These are phyloP conservation scores for Bergia puertoricense DNA, from an alignment of 92 coral and sea anemone species.

Conservation along the genomic window DNA sequence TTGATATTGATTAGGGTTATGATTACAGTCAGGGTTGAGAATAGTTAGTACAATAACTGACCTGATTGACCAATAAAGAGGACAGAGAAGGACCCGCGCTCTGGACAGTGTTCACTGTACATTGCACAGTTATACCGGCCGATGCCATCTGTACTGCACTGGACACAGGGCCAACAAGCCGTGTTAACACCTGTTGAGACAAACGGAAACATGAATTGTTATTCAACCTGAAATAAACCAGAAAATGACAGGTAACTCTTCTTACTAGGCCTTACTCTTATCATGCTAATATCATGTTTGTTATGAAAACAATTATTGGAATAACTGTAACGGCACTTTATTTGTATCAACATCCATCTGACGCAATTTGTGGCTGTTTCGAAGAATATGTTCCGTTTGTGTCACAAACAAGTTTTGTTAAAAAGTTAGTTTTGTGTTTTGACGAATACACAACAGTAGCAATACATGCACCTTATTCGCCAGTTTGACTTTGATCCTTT, in stretches of 20 bases:
- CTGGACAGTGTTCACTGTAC: conserved; percentile 55
- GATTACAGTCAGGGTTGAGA: neutral
- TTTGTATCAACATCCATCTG: too few species aligned
- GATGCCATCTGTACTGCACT: conserved; percentile 65
- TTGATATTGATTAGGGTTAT: neutral
- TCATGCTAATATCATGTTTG: neutral
- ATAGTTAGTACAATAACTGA: neutral
- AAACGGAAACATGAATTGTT: neutral
- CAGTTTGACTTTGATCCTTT: too few species aligned
- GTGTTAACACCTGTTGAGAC: conserved; percentile 51
- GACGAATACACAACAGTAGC: neutral
- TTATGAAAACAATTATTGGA: too few species aligned
- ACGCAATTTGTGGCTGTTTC: too few species aligned
- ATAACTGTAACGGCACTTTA: neutral
- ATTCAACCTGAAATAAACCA: neutral
- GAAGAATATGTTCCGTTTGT: too few species aligned
- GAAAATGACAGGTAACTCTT: too few species aligned
- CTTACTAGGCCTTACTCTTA: too few species aligned
- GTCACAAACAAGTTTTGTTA: too few species aligned
- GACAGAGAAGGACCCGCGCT: conserved; percentile 55
- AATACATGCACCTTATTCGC: too few species aligned
- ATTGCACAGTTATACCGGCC: conserved; percentile 49
- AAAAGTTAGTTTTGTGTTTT: too few species aligned
- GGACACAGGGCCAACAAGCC: conserved; percentile 60
- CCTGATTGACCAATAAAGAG: conserved; percentile 68